Conservation (phyloP, 2,797 vertebrate species). For the Fundulus diaphanus region DNA sequence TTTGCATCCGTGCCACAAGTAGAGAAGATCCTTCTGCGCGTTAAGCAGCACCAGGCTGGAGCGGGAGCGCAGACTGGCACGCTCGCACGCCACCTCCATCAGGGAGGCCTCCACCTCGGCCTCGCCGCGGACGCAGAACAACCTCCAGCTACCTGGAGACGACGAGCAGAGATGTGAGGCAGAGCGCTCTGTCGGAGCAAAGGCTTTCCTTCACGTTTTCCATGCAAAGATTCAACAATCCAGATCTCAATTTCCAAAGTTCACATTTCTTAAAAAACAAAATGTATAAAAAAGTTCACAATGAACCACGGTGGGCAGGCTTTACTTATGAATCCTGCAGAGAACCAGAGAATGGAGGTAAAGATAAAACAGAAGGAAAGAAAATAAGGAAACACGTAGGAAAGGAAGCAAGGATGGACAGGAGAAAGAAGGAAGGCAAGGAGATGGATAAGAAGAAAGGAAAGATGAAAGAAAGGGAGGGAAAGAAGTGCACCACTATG, state of each 20-base stretch:
- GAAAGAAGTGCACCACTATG: no score
- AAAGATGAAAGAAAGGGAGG: neutral
- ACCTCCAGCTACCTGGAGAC: conserved; percentile 73
- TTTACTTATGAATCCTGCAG: neutral
- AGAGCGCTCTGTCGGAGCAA: neutral
- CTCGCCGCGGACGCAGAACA: conserved; percentile 83
- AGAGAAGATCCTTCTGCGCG: conserved; percentile 66
- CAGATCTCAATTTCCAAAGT: neutral
- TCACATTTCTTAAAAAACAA: neutral
- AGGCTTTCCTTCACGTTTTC: neutral
- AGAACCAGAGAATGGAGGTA: neutral
- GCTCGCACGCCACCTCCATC: conserved; percentile 79
- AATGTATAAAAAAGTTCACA: neutral
- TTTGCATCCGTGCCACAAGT: conserved; percentile 85
- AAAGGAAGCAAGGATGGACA: no score
- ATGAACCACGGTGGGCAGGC: neutral
- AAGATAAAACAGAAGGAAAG: neutral
- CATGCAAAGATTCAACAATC: neutral
- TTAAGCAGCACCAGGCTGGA: conserved; percentile 78
- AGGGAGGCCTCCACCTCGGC: conserved; percentile 74
- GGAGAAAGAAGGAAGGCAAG: neutral
- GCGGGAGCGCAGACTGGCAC: conserved; percentile 80
- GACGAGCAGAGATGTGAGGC: neutral
- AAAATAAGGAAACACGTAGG: no score
- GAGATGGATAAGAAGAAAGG: neutral